phyloP scores from a whole-genome alignment of 2,113 vertebrate genomes.

The Passerina amoena region DNA sequence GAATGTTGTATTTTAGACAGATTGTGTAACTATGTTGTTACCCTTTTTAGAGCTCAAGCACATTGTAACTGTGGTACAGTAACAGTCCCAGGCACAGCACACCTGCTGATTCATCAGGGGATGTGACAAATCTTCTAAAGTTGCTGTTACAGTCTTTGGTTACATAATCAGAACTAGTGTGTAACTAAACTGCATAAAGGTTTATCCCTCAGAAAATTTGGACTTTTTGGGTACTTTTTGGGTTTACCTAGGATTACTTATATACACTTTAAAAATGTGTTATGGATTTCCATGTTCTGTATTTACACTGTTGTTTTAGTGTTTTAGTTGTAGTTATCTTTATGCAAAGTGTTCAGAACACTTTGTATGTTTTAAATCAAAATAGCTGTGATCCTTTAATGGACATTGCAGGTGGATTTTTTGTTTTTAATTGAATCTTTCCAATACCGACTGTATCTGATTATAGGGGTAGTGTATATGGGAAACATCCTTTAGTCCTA shows the following conservation, averaged over 20 bases:
- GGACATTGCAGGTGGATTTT: not conserved
- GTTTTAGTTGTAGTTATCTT: not conserved
- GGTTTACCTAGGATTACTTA: not conserved
- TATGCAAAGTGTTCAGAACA: not conserved
- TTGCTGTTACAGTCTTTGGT: not conserved
- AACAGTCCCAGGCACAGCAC: not conserved
- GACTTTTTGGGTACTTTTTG: rapidly evolving
- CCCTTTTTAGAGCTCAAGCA: not conserved
- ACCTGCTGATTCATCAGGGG: not conserved
- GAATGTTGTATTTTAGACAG: not conserved
- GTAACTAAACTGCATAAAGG: not conserved
- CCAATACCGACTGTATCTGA: not conserved
- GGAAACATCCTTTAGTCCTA: not conserved
- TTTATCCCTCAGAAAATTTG: not conserved
- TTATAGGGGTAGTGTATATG: not conserved
- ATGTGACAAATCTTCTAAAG: not conserved
- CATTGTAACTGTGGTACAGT: not conserved
- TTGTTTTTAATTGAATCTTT: not conserved
- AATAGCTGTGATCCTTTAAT: not conserved
- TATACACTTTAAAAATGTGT: not conserved
- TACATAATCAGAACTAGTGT: not conserved
- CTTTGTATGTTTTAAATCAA: not conserved
- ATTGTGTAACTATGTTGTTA: not conserved
- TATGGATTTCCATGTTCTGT: not conserved
- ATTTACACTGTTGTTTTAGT: not conserved